Percentiles rank a stretch among this genome's conserved stretches.
phyloP scores from a whole-genome alignment of 1,140 invertebrate species.

The Euborellia annulipes region DNA sequence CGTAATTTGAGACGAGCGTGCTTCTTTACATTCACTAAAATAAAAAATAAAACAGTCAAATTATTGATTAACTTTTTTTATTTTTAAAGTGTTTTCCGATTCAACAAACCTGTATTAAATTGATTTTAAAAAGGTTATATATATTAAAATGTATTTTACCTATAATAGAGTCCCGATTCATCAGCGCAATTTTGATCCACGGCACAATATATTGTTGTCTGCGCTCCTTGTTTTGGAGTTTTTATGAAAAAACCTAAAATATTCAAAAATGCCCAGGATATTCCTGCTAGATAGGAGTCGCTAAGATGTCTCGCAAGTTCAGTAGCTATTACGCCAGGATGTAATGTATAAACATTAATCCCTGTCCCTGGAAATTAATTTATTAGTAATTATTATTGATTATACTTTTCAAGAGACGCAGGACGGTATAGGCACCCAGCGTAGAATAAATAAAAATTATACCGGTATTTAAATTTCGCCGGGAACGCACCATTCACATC shows the following conservation, averaged over 20 bases:
- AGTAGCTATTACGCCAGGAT: conserved; percentile 32
- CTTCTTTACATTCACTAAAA: conserved; percentile 39
- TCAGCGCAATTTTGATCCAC: conserved; percentile 23
- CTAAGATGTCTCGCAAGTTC: conserved; percentile 27
- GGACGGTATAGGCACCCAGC: too few species aligned
- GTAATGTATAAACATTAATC: conserved; percentile 27
- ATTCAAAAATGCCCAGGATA: conserved; percentile 4
- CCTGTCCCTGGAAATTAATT: conserved; percentile 26
- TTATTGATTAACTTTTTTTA: not conserved
- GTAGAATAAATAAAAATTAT: too few species aligned
- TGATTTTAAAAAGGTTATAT: not conserved
- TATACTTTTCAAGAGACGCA: too few species aligned
- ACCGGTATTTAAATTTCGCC: too few species aligned
- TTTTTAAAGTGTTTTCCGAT: not conserved
- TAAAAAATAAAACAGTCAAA: conserved; percentile 12
- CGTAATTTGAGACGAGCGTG: conserved; percentile 26
- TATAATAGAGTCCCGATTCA: conserved; percentile 22
- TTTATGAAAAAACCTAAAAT: conserved; percentile 2
- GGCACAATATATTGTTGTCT: conserved; percentile 30
- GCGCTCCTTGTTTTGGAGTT: conserved; percentile 24
- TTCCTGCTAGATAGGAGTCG: conserved; percentile 13
- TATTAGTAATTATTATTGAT: too few species aligned
- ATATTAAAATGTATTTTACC: conserved; percentile 6
- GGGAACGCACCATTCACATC: too few species aligned
- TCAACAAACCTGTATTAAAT: not conserved